Evolutionary conservation across 2,888 invertebrate genomes (phyloP), one percentile per base, ranked within the genome.

Genomic region (Cylindroiulus punctatus): DNA sequence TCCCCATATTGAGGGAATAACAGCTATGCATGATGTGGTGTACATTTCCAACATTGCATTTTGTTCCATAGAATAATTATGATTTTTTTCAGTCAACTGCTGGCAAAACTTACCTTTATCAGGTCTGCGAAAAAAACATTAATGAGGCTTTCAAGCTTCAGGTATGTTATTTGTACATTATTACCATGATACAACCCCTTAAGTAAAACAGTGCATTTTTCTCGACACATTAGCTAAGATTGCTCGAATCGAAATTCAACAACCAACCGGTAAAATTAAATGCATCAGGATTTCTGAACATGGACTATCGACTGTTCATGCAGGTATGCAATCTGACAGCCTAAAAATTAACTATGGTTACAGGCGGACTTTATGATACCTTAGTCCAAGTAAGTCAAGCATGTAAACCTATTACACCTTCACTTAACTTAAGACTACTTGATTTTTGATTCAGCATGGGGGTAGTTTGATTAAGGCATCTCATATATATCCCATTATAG

Each of bases 221-320:
- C 26, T 26, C 0, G 3, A 12, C n/a, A 14, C 30, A 17, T 14
- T 26, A 47, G 52, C 0, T 84, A 14, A 42, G 52, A 30, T 30
- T 84, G n/a, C 52, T 84, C 5, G 84, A 84, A 52, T 44, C 44
- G 22, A 84, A 84, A 52, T 52, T 84, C 47, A 52, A 52, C n/a
- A 42, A 40, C 14, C 32, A 52, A 1, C 84, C 84, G 3, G 30
- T 47, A 52, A 84, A 84, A 47, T 19, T 84, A 1, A 26, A 47
- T 1, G 84, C 84, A 17, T 84, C 84, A 2, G 52, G 52, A 44
- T 84, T 84, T 84, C 19, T 84, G 30, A 52, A 47, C 32, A 3
- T 84, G 4, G 84, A 84, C 52, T 84, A 84, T 17, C 84, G 84
- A 32, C 52, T 84, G 30, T 47, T 84, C 10, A 32, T 32, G 7